Conservation (phyloP, 2,888 invertebrate genomes). For the Blastobasis adustella region DNA sequence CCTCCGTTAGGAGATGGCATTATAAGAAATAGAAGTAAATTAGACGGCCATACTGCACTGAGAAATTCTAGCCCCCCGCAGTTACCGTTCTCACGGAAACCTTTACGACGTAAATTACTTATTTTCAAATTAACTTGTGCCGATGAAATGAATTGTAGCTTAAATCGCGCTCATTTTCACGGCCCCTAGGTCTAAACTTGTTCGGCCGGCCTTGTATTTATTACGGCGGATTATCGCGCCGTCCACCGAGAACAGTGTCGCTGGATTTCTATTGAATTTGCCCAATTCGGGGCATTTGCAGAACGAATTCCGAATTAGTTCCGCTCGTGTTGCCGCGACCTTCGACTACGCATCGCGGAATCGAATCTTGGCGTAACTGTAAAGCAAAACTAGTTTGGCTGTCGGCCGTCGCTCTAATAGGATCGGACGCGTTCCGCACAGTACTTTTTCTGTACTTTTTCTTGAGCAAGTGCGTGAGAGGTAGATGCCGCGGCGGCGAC, state of each 20-base stretch:
- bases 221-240: constrained; percentile 18
- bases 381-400: constrained; percentile 58
- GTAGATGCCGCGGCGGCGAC: neutral
- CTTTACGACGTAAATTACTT: neutral
- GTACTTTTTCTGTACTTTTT: constrained; percentile 48
- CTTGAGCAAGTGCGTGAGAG: constrained; percentile 31
- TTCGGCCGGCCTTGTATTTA: constrained; percentile 9
- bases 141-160: neutral
- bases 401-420: constrained; percentile 55
- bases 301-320: constrained; percentile 52
- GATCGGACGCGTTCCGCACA: constrained; percentile 46
- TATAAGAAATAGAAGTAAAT: too few relatives aligned
- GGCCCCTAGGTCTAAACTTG: too few relatives aligned
- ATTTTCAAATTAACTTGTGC: constrained; percentile 1
- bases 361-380: constrained; percentile 57
- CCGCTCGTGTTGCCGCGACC: constrained; percentile 57
- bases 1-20: too few relatives aligned
- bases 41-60: neutral
- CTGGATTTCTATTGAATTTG: too few relatives aligned
- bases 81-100: constrained; percentile 4
- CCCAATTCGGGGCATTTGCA: constrained; percentile 19
- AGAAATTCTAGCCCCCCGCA: constrained; percentile 1
- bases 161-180: too few relatives aligned
- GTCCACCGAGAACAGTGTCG: neutral
- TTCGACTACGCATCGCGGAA: constrained; percentile 58